Base-by-base conservation (phyloP, 1,140 invertebrate genomes). In the Onthophagus taurus region DNA sequence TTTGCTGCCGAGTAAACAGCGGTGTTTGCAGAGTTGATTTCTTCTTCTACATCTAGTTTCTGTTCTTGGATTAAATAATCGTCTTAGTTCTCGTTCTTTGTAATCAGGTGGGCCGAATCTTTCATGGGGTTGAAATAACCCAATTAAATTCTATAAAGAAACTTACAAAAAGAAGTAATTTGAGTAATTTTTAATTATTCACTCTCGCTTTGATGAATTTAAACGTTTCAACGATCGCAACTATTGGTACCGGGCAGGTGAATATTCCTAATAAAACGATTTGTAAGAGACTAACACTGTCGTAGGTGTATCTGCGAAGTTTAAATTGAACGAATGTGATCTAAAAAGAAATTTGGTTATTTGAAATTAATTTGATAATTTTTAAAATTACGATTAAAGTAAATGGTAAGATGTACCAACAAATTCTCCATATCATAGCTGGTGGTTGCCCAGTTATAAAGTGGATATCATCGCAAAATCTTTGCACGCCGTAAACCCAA, bases 31-130 rank as follows among this genome's bases (percentile, higher is more conserved):
- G 4, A 19, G 19, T 2, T 47, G 2, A 35, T 8, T 13, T 26
- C 38, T 23, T 26, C 45, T 24, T 35, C 33, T 33, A 3, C 30
- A 34, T n/a, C 31, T 33, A 2, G 16, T 42, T 42, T 47, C 45
- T 30, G 41, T 33, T 3, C 45, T 23, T 13, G 45, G 45, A 47
- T 47, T 47, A 20, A 42, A 47, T 4, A 42, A n/a, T 4, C 31
- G 11, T 18, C 45, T 41, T n/a, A 47, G 8, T 18, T 35, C 13
- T 12, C 45, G 33, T 42, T 47, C 37, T 13, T 34, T 12, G 1
- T 23, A 38, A 18, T 47, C 45, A 3, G 37, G 37, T n/a, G 45
- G 45, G 1, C 45, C 45, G 16, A 38, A 47, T 11, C 37, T 29
- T 30, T 47, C 37, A 29, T 35, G 13, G 2, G 45, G 37, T 42